A percentile compares a stretch with the other conserved stretches of the same genome.
phyloP scores from a whole-genome alignment of 2,797 vertebrate genomes.

The Phalanger gymnotis region DNA sequence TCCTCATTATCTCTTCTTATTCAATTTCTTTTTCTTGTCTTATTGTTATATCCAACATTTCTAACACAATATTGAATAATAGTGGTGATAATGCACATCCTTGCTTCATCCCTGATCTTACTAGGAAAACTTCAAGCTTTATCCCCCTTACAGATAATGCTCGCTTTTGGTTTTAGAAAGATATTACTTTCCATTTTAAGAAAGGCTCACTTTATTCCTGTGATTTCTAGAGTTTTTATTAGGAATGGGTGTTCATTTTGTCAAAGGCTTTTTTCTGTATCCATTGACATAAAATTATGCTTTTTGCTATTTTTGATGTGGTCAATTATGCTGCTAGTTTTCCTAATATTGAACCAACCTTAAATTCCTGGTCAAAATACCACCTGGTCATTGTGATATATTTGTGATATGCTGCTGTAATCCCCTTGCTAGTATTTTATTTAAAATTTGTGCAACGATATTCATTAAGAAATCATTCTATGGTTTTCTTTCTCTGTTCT shows the following conservation, averaged over 20 bases:
- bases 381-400: not conserved
- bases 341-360: not conserved
- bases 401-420: not conserved
- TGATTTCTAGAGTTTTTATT: not conserved
- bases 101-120: not conserved
- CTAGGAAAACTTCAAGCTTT: not conserved
- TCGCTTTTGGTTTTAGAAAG: not conserved
- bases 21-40: not conserved
- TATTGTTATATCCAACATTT: not conserved
- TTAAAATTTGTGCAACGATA: not conserved
- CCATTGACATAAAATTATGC: not conserved
- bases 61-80: not conserved
- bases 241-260: not conserved
- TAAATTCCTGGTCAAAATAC: not conserved
- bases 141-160: not conserved
- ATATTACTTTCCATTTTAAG: not conserved
- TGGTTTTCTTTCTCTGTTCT: not conserved
- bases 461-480: not conserved
- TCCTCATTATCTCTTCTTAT: not conserved
- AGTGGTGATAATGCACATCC: not conserved
- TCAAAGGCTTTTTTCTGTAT: not conserved
- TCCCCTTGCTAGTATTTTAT: not conserved
- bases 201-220: not conserved
- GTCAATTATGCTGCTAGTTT: not conserved
- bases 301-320: not conserved